Evolutionary conservation across 2,113 vertebrate species (phyloP), one percentile per base, ranked within the genome.

Genomic region (Lophius piscatorius): DNA sequence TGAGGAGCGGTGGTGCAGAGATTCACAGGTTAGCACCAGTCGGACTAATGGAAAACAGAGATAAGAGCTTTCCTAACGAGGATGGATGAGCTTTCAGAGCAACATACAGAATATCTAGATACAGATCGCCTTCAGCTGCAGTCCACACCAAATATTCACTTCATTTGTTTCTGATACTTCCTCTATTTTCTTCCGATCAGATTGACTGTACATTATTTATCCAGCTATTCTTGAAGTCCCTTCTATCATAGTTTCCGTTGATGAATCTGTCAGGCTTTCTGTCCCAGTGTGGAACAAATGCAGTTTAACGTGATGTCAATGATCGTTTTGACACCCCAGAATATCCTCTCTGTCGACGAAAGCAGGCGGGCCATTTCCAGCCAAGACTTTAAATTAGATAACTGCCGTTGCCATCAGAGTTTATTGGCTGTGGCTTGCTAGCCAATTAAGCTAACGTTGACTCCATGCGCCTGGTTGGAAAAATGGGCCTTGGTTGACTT

Each of bases 51-150:
- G 40, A 22, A 63, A 17, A 42, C 47, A 40, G 51, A 46, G 70
- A 76, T 74, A 60, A 60, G 44, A 63, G 62, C 61, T 9, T 22
- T 33, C 17, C 28, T 34, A 13, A n/a, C 33, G 36, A 20, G 33
- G 47, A 56, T 68, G 42, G 81, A 84, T 63, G 61, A 60, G 80
- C 48, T 70, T 59, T 73, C 54, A 61, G 49, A n/a, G 22, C 36
- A 31, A 22, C 22, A 6, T 31, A 33, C 38, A 28, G 51, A 17
- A 26, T 36, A 63, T 23, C n/a, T 3, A 9, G 35, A 16, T 12
- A 31, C 2, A 35, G 0, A 24, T 12, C n/a, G n/a, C n/a, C 31
- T 31, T 9, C 23, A 29, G 21, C 47, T 22, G 18, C 5, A 4
- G 14, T 35, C 20, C 9, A 29, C 36, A 35, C 9, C 8, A 16